These are phyloP conservation scores for Ceratosolen solmsi DNA, from an alignment of 1,140 invertebrate species.

Conservation along the genomic window DNA sequence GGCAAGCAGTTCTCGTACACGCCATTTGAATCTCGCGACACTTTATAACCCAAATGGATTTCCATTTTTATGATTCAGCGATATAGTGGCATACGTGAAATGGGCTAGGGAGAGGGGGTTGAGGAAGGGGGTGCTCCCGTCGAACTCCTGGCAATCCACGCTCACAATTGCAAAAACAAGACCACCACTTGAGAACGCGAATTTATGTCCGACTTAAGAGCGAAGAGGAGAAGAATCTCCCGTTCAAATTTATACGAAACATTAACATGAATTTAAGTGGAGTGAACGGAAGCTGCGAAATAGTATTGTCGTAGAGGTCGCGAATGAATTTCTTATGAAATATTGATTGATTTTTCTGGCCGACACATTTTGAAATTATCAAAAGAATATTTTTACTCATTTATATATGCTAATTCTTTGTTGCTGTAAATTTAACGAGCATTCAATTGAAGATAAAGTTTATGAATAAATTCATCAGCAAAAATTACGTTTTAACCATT, in stretches of 20 bases:
- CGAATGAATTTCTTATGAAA: not conserved
- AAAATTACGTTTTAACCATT: no score
- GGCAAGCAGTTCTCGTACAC: not conserved
- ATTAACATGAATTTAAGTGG: conserved; percentile 14
- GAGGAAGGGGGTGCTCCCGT: not conserved
- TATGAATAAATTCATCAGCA: no score
- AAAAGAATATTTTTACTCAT: no score
- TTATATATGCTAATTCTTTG: no score
- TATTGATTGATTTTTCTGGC: not conserved
- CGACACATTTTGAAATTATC: no score
- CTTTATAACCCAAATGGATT: conserved; percentile 23
- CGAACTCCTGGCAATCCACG: not conserved
- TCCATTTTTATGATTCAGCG: conserved; percentile 37
- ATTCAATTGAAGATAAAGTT: no score
- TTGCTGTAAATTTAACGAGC: no score
- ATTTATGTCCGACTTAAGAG: conserved; percentile 23
- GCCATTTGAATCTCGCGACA: not conserved
- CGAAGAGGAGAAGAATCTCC: not conserved
- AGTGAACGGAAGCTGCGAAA: no score
- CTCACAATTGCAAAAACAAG: conserved; percentile 29
- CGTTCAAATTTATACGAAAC: conserved; percentile 5
- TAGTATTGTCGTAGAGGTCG: not conserved
- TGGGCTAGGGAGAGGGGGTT: not conserved
- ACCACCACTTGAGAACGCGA: no score
- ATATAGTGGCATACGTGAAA: not conserved